These are phyloP conservation scores for Centropyge bicolor DNA, from an alignment of 2,797 vertebrate genomes.

Conservation along the genomic window DNA sequence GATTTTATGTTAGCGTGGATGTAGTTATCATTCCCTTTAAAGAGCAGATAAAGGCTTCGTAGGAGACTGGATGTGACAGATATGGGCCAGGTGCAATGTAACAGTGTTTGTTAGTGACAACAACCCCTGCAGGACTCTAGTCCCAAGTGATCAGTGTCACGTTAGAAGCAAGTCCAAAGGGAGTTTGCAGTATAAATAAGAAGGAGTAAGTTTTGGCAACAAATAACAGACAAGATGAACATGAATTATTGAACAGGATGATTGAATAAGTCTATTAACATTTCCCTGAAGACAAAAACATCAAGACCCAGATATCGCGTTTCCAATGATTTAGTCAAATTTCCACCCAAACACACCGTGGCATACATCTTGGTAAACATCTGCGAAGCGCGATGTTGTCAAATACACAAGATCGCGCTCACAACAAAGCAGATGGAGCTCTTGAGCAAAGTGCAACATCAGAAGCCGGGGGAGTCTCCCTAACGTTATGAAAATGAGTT, in stretches of 20 bases:
- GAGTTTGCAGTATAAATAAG: conserved; percentile 44
- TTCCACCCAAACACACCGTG: conserved; percentile 39
- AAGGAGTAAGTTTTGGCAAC: conserved; percentile 41
- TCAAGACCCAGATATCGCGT: conserved; percentile 48
- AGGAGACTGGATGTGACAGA: conserved; percentile 57
- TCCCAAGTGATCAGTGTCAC: conserved; percentile 64
- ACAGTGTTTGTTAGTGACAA: conserved; percentile 59
- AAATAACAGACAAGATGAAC: conserved; percentile 63
- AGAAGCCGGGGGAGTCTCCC: conserved; percentile 32
- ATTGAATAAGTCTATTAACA: conserved; percentile 54
- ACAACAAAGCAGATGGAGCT: conserved; percentile 51
- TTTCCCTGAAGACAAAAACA: conserved; percentile 54
- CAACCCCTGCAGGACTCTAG: conserved; percentile 39
- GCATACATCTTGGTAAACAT: conserved; percentile 56
- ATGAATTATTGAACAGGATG: conserved; percentile 63
- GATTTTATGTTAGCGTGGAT: conserved; percentile 1
- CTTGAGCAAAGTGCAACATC: conserved; percentile 55
- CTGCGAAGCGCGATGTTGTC: conserved; percentile 51
- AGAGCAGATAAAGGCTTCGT: conserved; percentile 51
- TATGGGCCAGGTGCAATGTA: conserved; percentile 60
- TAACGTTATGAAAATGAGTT: conserved; percentile 32
- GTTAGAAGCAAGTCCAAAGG: conserved; percentile 24
- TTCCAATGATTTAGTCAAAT: conserved; percentile 44
- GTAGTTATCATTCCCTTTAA: conserved; percentile 27
- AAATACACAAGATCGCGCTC: conserved; percentile 49